Conservation (phyloP, 2,113 vertebrate genomes). For the Malurus cyaneus region DNA sequence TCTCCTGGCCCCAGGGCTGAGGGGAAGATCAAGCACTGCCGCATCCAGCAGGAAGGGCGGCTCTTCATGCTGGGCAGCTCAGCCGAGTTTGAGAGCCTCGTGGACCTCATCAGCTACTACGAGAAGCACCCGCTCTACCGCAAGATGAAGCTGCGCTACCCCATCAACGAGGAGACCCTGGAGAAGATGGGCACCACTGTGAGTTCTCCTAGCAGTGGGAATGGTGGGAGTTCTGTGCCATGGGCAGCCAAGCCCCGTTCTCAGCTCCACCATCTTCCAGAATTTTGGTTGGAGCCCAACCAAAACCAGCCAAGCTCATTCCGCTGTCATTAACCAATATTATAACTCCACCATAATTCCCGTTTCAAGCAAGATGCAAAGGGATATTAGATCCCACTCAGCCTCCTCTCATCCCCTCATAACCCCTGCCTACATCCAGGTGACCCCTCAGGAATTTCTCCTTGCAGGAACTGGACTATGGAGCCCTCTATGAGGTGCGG, state of each 20-base stretch:
- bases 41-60: slow-evolving; percentile 85
- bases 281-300: not conserved
- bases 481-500: slow-evolving; percentile 84
- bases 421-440: fast-evolving
- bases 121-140: slow-evolving; percentile 87
- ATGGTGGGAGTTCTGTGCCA: no score
- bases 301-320: fast-evolving
- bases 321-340: fast-evolving
- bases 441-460: not conserved
- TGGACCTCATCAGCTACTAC: slow-evolving; percentile 86
- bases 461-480: slow-evolving; percentile 84
- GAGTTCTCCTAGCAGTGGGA: not conserved
- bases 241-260: not conserved
- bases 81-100: slow-evolving; percentile 84
- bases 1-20: slow-evolving; percentile 74
- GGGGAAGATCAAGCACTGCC: slow-evolving; percentile 90
- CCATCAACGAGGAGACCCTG: slow-evolving; percentile 87
- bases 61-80: slow-evolving; percentile 89
- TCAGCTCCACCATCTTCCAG: not conserved
- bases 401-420: not conserved
- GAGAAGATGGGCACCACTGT: slow-evolving; percentile 88
- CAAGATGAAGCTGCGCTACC: slow-evolving; percentile 87
- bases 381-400: not conserved
- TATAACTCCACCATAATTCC: not conserved
- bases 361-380: not conserved